A percentile compares a stretch with the other conserved stretches of the same genome.
Evolutionary conservation across 92 coral and sea anemone genomes (phyloP).

Genomic region (Galaxea fascicularis): DNA sequence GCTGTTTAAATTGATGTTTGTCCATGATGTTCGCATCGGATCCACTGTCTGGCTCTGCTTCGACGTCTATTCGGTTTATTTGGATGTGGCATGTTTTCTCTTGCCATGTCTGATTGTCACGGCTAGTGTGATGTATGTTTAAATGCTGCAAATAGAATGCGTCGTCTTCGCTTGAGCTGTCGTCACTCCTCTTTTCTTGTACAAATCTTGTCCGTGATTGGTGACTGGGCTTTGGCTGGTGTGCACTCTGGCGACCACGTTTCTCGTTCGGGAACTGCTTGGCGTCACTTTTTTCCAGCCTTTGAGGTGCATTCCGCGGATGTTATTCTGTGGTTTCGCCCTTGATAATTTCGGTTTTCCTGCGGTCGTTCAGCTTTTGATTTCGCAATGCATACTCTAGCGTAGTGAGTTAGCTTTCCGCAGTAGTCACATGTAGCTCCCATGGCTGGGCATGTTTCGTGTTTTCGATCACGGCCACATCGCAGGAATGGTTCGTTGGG

Average conservation of each 20-base stretch:
- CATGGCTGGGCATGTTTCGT: slow-evolving; percentile 45
- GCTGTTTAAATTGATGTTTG: neutral
- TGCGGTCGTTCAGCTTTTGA: neutral
- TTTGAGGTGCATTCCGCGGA: neutral
- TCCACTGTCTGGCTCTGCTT: neutral
- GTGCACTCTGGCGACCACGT: neutral
- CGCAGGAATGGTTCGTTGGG: slow-evolving; percentile 19
- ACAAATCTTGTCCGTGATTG: neutral
- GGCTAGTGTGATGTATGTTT: slow-evolving; percentile 1
- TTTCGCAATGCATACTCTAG: neutral
- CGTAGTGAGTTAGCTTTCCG: slow-evolving; percentile 29
- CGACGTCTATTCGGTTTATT: neutral
- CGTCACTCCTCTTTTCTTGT: neutral
- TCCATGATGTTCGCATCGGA: neutral
- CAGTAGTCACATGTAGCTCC: slow-evolving; percentile 51
- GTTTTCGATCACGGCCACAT: slow-evolving; percentile 21
- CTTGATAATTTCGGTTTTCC: neutral
- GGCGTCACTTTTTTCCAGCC: neutral
- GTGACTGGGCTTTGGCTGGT: neutral
- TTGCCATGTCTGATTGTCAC: neutral
- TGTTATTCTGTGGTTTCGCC: neutral
- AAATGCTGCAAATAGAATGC: neutral
- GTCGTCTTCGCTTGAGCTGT: slow-evolving; percentile 1
- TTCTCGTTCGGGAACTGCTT: neutral
- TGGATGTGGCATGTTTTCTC: neutral